phyloP scores from a whole-genome alignment of 37 sponge, comb jelly and placozoan genomes.

The Beroe ovata region DNA sequence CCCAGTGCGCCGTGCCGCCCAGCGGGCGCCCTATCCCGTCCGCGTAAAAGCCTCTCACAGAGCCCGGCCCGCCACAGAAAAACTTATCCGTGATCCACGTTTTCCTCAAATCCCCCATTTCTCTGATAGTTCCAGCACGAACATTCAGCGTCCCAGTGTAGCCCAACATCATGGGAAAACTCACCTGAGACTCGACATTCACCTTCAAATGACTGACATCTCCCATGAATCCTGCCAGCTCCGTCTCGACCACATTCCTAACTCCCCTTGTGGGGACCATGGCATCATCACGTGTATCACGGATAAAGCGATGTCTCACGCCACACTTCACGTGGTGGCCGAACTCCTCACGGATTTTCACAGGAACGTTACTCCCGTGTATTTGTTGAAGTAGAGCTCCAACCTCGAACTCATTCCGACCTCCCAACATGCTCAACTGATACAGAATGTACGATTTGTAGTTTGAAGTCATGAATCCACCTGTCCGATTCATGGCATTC shows the following conservation, averaged over 20 bases:
- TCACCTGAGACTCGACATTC: conserved; percentile 1
- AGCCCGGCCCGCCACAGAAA: conserved; percentile 43
- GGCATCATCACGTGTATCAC: conserved; percentile 16
- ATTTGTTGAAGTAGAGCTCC: conserved; percentile 40
- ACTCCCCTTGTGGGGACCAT: conserved; percentile 6
- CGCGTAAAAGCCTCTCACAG: conserved; percentile 33
- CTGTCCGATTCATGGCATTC: conserved; percentile 9
- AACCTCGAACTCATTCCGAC: not conserved
- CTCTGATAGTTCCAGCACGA: not conserved
- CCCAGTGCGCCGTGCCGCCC: conserved; percentile 52
- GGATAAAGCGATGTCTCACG: not conserved
- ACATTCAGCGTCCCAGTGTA: not conserved
- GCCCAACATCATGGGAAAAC: not conserved
- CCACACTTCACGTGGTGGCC: conserved; percentile 59
- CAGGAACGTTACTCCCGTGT: not conserved
- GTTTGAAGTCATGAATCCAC: conserved; percentile 6
- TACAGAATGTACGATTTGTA: not conserved
- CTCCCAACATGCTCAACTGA: conserved; percentile 2
- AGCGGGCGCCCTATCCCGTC: conserved; percentile 39
- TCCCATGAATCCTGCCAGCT: conserved; percentile 45
- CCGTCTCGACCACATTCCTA: not conserved
- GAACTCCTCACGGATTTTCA: conserved; percentile 56
- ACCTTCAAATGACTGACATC: conserved; percentile 47
- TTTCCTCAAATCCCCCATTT: not conserved
- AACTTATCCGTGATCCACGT: conserved; percentile 53